These are phyloP conservation scores for Platygyra sinensis DNA, from an alignment of 64 coral and sea anemone genomes.

Conservation along the genomic window DNA sequence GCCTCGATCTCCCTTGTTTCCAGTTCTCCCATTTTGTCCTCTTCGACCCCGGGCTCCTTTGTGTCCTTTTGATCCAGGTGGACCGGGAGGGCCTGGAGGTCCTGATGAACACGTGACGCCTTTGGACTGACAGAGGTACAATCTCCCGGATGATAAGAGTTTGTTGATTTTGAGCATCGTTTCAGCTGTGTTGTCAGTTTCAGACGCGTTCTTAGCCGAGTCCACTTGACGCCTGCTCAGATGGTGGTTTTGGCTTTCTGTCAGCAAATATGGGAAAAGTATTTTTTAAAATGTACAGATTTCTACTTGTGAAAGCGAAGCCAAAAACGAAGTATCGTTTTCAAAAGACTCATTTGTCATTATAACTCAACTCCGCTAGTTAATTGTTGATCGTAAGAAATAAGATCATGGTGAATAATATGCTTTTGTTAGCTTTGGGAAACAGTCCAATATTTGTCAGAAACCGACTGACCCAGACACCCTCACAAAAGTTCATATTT, in stretches of 20 bases:
- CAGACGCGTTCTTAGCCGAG: neutral
- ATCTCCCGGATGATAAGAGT: neutral
- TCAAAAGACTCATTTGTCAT: no score
- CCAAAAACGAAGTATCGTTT: no score
- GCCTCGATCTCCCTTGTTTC: slow-evolving; percentile 20
- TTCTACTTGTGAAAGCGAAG: no score
- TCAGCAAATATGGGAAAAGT: no score
- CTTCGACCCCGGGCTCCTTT: slow-evolving; percentile 37
- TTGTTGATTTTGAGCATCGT: neutral
- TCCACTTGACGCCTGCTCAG: neutral
- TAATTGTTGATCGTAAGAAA: no score
- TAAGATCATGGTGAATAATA: no score
- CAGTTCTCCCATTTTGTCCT: neutral
- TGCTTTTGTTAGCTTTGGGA: no score
- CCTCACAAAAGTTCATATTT: no score
- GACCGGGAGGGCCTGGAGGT: slow-evolving; percentile 8
- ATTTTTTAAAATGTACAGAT: no score
- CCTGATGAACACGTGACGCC: neutral
- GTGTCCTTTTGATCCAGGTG: slow-evolving; percentile 7
- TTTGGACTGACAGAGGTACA: slow-evolving; percentile 1
- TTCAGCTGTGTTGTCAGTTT: neutral
- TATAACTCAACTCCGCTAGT: no score
- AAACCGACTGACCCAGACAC: no score
- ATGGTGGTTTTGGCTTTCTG: neutral
- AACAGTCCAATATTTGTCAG: no score